Base-by-base conservation (phyloP, 2,888 invertebrate genomes). In the Orthosia cruda region DNA sequence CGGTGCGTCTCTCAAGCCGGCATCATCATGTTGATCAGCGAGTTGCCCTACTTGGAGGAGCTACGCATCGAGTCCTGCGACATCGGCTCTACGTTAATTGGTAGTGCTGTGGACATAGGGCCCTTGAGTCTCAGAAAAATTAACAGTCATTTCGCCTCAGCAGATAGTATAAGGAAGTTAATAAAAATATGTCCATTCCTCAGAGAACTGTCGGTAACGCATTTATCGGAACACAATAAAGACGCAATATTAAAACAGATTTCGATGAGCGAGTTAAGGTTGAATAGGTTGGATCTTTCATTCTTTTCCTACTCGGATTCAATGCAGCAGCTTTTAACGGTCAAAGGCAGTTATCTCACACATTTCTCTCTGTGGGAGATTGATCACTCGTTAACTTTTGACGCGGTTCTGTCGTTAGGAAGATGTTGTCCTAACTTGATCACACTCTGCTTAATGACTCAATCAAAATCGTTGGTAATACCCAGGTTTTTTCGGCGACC, bases 11-110 rank as follows among this genome's bases (percentile, higher is more conserved):
- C 97, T 3, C 97, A 96, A 90, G 87, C 93, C 9, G 97, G 96
- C 12, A 95, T 97, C 59, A 94, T 96, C 64, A 93, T 92, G 92
- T 84, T 97, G 47, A 91, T 96, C 70, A 92, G 92, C 49, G 91
- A 93, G 76, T 93, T 97, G 54, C 97, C 96, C 5, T 91, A 92
- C 79, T 90, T 97, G 81, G 96, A 96, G 88, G 97, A 97, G 67
- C 87, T 97, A 50, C 89, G 93, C 67, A 96, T 97, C 66, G 97
- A 97, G 87, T 96, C 97, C 55, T 97, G 97, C 87, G 97, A 97
- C 88, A 94, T 97, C 66, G 97, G 96, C 40, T 95, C 97, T 0
- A 96, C 96, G 7, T 91, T 97, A 50, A 95, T 96, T 32, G 90
- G 93, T n/a, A 92, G 95, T 5, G 89, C 92, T 13, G 81, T 90